Base-by-base conservation (phyloP, 2,113 vertebrate species). In the Trachemys scripta region DNA sequence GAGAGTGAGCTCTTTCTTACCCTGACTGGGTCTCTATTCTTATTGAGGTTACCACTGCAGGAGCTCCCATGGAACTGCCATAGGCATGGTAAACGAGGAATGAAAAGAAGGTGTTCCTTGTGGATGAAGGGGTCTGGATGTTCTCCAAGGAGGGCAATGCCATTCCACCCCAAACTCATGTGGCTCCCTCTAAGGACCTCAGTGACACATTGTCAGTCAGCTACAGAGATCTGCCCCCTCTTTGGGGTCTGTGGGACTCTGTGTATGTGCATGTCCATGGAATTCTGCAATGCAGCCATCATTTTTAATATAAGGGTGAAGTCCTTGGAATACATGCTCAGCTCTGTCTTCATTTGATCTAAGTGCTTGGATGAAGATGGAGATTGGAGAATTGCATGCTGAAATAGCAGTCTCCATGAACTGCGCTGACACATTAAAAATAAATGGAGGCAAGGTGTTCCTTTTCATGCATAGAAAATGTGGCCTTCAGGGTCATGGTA, bases 1-100 rank as follows among this genome's bases (percentile, higher is more conserved):
- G 62, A 92, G 86, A 76, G 24, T 56, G 69, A 38, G 14, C 90
- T 90, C 87, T 92, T 90, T 91, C 93, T 93, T 72, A 56, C 82
- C 51, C 94, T 96, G 90, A 90, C 93, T 90, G 56, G 0, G 0
- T 54, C 82, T 90, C 59, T 49, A 1, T 89, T 85, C 85, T 94
- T 4, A 0, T 38, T 90, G 14, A 81, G 79, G 72, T 93, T 45
- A 87, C 76, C 92, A 2, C 85, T 94, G 69, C 89, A 75, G 17
- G 5, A 42, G n/a, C 38, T 75, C 20, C 69, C 20, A 25, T 24
- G 20, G 22, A 42, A 20, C 20, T 75, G 72, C 38, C 38, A 75
- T 42, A 42, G 42, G 42, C 42, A 42, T 42, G 42, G 42, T 42
- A 42, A 42, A 42, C 4, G 38, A 42, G 20, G 9, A 11, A 38